Base-by-base conservation (phyloP, 1,140 invertebrate genomes). In the Wasmannia auropunctata region DNA sequence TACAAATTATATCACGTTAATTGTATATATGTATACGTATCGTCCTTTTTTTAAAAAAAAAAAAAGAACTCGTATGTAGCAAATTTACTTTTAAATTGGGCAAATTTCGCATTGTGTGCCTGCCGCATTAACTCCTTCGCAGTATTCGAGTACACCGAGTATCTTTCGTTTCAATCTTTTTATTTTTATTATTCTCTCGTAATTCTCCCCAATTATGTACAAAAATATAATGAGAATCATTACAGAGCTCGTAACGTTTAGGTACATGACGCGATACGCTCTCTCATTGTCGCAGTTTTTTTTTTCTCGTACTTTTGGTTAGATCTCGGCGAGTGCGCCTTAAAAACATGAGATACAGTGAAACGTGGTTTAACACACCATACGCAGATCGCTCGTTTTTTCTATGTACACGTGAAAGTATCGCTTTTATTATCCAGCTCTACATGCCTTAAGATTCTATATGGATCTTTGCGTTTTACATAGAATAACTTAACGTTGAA, bases 151-250 rank as follows among this genome's bases (percentile, higher is more conserved):
- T 51, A 80, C 14, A 14, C 8, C 22, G 11, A 14, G 25, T 76
- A 70, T 89, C 76, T 84, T 91, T 88, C 70, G n/a, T 88, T 67
- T 80, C 81, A 81, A 88, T 93, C 46, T 67, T 62, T 91, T 93
- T 91, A 91, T 67, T 62, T 91, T 93, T 91, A 91, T 92, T 92
- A 89, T 92, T 92, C 85, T 90, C 72, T 81, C 91, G 86, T 89
- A 90, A 92, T 91, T 92, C 75, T 93, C 89, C 90, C 87, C 92
- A 90, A 92, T 92, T 92, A 94, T 94, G 91, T 94, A 94, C 92
- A 94, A 94, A 94, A 94, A 94, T 94, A 93, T 94, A 93, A 94
- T 93, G 92, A 93, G 89, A 92, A 93, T 93, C 84, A 88, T 93
- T 94, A 91, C 91, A 93, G 88, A 91, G 86, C 92, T 93, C 80